A percentile compares a stretch with the other conserved stretches of the same genome.
Evolutionary conservation across 2,888 invertebrate species (phyloP).

Genomic region (Tachystola acroxantha): DNA sequence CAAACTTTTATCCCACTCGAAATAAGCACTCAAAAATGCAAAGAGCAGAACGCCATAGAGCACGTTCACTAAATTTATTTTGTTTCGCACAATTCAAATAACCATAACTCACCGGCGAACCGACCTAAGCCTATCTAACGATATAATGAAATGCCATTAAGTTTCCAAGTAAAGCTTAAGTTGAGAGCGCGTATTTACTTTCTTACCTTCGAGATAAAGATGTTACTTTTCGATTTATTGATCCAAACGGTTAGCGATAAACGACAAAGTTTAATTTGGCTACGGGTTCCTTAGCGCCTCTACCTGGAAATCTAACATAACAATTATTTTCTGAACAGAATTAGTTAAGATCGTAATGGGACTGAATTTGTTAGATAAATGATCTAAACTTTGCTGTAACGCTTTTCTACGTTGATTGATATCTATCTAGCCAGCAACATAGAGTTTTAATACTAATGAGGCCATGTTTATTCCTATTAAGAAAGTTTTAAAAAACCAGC

Average conservation of each 20-base stretch:
- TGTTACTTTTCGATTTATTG: slow-evolving; percentile 71
- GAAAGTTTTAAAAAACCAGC: slow-evolving; percentile 20
- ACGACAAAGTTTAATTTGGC: slow-evolving; percentile 26
- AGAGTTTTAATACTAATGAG: background rate
- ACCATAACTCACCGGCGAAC: slow-evolving; percentile 71
- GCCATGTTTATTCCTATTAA: slow-evolving; percentile 6
- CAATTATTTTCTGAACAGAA: too few species aligned
- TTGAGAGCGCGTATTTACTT: slow-evolving; percentile 60
- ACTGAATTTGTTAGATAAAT: too few species aligned
- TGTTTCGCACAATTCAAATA: slow-evolving; percentile 78
- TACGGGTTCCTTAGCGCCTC: background rate
- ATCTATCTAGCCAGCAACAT: too few species aligned
- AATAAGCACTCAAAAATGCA: slow-evolving; percentile 79
- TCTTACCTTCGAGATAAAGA: slow-evolving; percentile 65
- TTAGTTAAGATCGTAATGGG: too few species aligned
- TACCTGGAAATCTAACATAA: too few species aligned
- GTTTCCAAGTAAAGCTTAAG: slow-evolving; percentile 60
- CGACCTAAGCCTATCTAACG: slow-evolving; percentile 74
- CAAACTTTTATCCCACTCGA: slow-evolving; percentile 75
- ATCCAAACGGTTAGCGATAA: slow-evolving; percentile 39
- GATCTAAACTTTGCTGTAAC: too few species aligned
- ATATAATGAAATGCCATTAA: slow-evolving; percentile 76
- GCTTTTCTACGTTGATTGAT: too few species aligned
- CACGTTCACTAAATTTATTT: slow-evolving; percentile 78
- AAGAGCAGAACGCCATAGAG: slow-evolving; percentile 75